These are phyloP conservation scores for Jordanella pulchra DNA, from an alignment of 2,797 vertebrate genomes.

Conservation along the genomic window DNA sequence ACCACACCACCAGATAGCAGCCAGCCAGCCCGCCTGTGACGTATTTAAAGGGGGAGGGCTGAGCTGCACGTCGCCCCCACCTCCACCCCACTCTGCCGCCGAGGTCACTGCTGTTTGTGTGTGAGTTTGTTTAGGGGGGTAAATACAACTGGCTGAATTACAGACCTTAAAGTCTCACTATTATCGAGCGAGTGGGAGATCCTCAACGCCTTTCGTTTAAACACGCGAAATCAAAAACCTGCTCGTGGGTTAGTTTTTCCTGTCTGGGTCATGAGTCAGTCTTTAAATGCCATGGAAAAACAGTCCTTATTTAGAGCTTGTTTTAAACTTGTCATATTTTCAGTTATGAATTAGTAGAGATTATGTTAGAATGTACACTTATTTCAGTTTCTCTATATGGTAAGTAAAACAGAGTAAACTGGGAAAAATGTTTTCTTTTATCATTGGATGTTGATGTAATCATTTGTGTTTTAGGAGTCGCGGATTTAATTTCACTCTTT, in stretches of 20 bases:
- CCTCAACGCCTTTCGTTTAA: neutral
- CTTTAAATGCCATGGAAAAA: neutral
- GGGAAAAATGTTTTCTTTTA: neutral
- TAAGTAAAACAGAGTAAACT: too few relatives aligned
- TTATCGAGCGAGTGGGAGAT: neutral
- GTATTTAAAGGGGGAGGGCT: conserved; percentile 78
- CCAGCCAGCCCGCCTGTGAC: conserved; percentile 71
- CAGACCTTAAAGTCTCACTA: neutral
- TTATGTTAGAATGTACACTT: neutral
- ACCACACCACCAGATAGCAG: conserved; percentile 62
- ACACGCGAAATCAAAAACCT: neutral
- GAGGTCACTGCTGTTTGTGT: conserved; percentile 40
- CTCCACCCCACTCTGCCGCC: conserved; percentile 18
- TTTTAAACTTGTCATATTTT: neutral
- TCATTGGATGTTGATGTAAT: neutral
- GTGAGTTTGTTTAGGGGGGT: neutral
- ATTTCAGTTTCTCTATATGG: too few relatives aligned
- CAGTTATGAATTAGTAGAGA: neutral
- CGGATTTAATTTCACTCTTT: too few relatives aligned
- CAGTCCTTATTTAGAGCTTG: neutral
- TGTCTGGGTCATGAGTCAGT: neutral
- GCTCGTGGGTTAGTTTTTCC: neutral
- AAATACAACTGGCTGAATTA: neutral
- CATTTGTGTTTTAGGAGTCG: neutral
- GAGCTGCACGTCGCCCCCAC: conserved; percentile 17